Conservation (phyloP, 2,797 vertebrate genomes). For the Echiichthys vipera region DNA sequence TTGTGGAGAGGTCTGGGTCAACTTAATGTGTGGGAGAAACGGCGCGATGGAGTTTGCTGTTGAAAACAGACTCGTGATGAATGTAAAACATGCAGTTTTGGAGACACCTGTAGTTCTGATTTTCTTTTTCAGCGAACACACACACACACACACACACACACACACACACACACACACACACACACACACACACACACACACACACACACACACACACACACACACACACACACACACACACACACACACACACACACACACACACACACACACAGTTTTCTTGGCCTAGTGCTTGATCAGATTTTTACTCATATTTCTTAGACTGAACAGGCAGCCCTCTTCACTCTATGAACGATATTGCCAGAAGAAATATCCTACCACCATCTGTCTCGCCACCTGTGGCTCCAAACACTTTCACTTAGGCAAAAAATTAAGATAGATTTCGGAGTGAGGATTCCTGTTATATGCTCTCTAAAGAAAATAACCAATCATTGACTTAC, state of each 20-base stretch:
- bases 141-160: neutral
- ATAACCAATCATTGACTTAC: neutral
- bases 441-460: conserved; percentile 18
- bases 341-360: conserved; percentile 27
- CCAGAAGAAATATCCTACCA: conserved; percentile 42
- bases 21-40: conserved; percentile 47
- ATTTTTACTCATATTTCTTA: conserved; percentile 28
- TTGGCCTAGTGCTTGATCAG: neutral
- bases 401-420: conserved; percentile 22
- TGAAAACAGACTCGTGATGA: conserved; percentile 25
- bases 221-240: neutral
- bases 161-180: neutral
- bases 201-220: neutral
- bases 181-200: neutral
- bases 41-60: conserved; percentile 26
- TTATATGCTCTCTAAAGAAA: conserved; percentile 17
- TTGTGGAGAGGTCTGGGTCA: conserved; percentile 48
- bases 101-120: conserved; percentile 6
- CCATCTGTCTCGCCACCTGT: conserved; percentile 60
- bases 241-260: neutral
- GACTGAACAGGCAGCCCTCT: conserved; percentile 15
- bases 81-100: conserved; percentile 16
- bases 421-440: conserved; percentile 16
- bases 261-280: neutral
- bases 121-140: neutral